phyloP scores from a whole-genome alignment of 2,888 invertebrate genomes.

The Branchellion lobata region DNA sequence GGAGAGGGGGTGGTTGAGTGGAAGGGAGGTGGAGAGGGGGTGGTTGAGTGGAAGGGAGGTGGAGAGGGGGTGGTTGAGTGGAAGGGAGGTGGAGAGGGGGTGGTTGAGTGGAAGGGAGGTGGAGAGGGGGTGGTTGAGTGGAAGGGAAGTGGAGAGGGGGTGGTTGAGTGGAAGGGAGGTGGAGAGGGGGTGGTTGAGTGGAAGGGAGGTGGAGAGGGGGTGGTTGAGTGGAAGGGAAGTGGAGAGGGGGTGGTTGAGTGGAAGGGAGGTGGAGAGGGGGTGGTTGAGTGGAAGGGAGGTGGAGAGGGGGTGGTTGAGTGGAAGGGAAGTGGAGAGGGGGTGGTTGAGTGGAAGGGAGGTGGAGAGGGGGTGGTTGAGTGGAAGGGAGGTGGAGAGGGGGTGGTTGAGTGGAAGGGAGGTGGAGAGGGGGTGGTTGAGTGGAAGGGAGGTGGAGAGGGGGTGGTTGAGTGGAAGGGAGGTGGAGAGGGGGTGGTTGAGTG shows the following conservation, averaged over 20 bases:
- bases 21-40: background rate
- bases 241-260: background rate
- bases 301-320: background rate
- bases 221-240: background rate
- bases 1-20: background rate
- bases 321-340: background rate
- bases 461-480: background rate
- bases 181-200: background rate
- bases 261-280: background rate
- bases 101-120: too few relatives aligned
- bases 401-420: background rate
- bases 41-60: background rate
- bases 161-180: background rate
- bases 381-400: background rate
- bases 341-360: background rate
- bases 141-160: background rate
- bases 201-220: background rate
- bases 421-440: background rate
- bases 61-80: slow-evolving; percentile 1
- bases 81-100: too few relatives aligned
- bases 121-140: background rate
- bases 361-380: background rate
- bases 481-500: background rate
- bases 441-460: background rate
- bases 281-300: background rate